Conservation (phyloP, 2,888 invertebrate genomes). For the Drosophila anomelani region DNA sequence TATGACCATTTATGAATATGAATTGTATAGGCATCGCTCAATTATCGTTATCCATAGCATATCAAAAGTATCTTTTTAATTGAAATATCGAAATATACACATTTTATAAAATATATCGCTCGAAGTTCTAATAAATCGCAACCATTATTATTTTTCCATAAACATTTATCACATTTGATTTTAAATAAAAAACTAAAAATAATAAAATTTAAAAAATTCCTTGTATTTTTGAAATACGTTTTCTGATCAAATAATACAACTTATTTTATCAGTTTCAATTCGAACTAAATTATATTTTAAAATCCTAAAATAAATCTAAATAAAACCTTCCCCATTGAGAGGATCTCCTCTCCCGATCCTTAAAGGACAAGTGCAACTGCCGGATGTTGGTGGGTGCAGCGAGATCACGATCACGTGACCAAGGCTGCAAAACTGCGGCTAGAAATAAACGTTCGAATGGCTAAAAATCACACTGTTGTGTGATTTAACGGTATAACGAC, state of each 20-base stretch:
- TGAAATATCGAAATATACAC: neutral
- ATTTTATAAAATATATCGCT: neutral
- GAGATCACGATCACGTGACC: constrained; percentile 37
- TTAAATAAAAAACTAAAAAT: too few relatives aligned
- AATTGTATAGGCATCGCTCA: constrained; percentile 6
- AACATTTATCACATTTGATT: neutral
- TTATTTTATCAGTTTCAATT: neutral
- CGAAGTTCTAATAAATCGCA: neutral
- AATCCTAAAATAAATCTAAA: neutral
- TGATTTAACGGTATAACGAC: constrained; percentile 23
- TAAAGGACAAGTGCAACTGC: constrained; percentile 10
- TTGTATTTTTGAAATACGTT: too few relatives aligned
- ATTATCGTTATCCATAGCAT: neutral
- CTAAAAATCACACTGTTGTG: constrained; percentile 41
- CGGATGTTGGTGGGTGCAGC: constrained; percentile 15
- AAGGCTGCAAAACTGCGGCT: constrained; percentile 39
- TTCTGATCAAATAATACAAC: neutral
- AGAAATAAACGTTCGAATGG: constrained; percentile 27
- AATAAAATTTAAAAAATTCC: too few relatives aligned
- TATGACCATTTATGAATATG: constrained; percentile 45
- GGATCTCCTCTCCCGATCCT: neutral
- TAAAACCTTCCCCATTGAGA: too few relatives aligned
- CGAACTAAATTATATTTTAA: neutral
- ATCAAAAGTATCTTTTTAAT: neutral
- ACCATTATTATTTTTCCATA: neutral